A percentile compares a stretch with the other conserved stretches of the same genome.
Evolutionary conservation across 2,113 vertebrate species (phyloP).

Genomic region (Rutilus rutilus): DNA sequence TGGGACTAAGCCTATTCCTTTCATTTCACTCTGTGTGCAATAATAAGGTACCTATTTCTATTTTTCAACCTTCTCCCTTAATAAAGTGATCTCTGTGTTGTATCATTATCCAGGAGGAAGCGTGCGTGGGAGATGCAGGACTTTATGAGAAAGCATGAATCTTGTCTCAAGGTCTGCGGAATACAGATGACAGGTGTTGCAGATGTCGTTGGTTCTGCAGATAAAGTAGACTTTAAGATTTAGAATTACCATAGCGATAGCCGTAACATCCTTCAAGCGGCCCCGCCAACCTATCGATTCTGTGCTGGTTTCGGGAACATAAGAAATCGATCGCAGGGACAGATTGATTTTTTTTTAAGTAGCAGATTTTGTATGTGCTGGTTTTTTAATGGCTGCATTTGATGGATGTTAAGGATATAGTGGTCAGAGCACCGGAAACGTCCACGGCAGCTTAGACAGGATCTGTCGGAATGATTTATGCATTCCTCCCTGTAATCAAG

Average conservation of each 20-base stretch:
- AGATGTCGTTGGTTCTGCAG: constrained; percentile 66
- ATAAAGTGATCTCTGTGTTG: constrained; percentile 68
- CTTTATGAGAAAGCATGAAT: constrained; percentile 76
- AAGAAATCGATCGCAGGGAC: constrained; percentile 70
- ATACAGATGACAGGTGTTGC: constrained; percentile 63
- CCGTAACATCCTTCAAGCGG: constrained; percentile 66
- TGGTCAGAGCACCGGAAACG: constrained; percentile 55
- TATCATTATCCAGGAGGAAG: constrained; percentile 68
- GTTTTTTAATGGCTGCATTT: constrained; percentile 60
- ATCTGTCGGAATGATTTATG: constrained; percentile 43
- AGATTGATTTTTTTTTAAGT: constrained; percentile 69
- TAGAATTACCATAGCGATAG: constrained; percentile 69
- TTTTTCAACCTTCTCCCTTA: constrained; percentile 52
- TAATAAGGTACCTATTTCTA: neutral
- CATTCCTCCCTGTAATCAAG: constrained; percentile 5
- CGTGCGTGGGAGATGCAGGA: constrained; percentile 57
- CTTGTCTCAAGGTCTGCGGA: constrained; percentile 64
- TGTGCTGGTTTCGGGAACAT: constrained; percentile 63
- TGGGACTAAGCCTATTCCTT: neutral
- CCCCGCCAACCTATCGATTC: constrained; percentile 63
- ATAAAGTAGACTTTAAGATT: constrained; percentile 73
- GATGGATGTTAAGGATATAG: constrained; percentile 66
- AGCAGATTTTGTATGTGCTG: constrained; percentile 63
- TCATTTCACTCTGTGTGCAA: neutral
- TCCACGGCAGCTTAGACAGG: constrained; percentile 44